Percentiles rank a stretch among this genome's conserved stretches.
Evolutionary conservation across 2,113 vertebrate genomes (phyloP).

Genomic region (Trematomus loennbergii): DNA sequence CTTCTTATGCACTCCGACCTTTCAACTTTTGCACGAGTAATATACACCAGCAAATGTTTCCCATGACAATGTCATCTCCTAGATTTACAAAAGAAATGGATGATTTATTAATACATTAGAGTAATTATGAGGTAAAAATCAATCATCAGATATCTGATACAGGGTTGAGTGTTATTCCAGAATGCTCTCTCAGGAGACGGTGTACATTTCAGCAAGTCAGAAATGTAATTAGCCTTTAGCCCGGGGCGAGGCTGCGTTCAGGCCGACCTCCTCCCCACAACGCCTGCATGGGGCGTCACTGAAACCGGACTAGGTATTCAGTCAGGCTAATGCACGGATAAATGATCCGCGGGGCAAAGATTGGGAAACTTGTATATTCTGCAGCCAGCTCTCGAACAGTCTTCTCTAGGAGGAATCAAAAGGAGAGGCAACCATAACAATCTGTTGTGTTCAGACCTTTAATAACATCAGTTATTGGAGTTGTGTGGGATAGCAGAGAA

Average conservation of each 20-base stretch:
- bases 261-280: constrained; percentile 54
- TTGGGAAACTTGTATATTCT: constrained; percentile 10
- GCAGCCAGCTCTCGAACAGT: neutral
- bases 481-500: constrained; percentile 11
- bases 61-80: constrained; percentile 48
- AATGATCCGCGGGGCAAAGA: constrained; percentile 34
- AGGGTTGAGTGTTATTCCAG: constrained; percentile 75
- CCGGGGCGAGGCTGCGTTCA: constrained; percentile 58
- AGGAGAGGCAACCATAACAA: neutral
- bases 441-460: constrained; percentile 5
- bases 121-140: constrained; percentile 80
- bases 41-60: constrained; percentile 58
- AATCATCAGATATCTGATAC: constrained; percentile 79
- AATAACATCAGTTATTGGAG: constrained; percentile 5
- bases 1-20: constrained; percentile 54
- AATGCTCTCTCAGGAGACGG: constrained; percentile 75
- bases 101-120: constrained; percentile 82
- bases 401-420: constrained; percentile 8
- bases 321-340: constrained; percentile 53
- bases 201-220: constrained; percentile 80
- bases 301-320: constrained; percentile 57
- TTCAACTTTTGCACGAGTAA: constrained; percentile 64
- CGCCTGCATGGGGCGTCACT: constrained; percentile 49
- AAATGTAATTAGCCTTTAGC: constrained; percentile 81
- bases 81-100: constrained; percentile 72